These are phyloP conservation scores for Galbula dea DNA, from an alignment of 2,113 vertebrate species.

Conservation along the genomic window DNA sequence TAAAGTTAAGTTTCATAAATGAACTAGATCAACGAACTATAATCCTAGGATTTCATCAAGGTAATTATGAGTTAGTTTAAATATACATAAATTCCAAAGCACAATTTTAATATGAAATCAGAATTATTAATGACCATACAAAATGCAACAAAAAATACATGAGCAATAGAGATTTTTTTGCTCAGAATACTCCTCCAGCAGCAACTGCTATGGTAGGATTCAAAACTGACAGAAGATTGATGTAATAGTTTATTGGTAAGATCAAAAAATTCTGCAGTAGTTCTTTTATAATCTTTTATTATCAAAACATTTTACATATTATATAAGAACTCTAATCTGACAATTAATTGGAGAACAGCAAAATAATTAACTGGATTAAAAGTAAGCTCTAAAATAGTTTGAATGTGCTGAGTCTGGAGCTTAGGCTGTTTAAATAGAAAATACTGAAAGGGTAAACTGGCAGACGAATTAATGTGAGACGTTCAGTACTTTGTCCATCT, in stretches of 20 bases:
- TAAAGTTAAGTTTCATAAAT: background rate
- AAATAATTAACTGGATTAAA: conserved; percentile 43
- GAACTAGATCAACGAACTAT: background rate
- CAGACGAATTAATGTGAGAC: too few species aligned
- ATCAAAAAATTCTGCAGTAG: background rate
- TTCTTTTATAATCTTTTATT: background rate
- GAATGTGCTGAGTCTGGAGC: background rate
- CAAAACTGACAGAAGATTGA: background rate
- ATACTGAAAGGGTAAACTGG: too few species aligned
- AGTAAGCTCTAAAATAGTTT: background rate
- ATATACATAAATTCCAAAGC: background rate
- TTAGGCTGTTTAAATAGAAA: too few species aligned
- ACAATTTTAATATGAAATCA: background rate
- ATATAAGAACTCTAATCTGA: conserved; percentile 7
- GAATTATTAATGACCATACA: background rate
- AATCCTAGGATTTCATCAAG: background rate
- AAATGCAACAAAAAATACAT: background rate
- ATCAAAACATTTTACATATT: background rate
- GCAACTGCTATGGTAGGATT: background rate
- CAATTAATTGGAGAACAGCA: conserved; percentile 9
- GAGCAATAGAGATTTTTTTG: background rate
- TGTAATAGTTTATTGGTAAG: background rate
- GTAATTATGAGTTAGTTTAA: background rate
- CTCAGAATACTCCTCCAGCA: background rate
- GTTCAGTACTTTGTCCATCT: too few species aligned